A percentile compares a stretch with the other conserved stretches of the same genome.
Conservation (phyloP, 1,140 invertebrate genomes). For the Pissodes strobi region DNA sequence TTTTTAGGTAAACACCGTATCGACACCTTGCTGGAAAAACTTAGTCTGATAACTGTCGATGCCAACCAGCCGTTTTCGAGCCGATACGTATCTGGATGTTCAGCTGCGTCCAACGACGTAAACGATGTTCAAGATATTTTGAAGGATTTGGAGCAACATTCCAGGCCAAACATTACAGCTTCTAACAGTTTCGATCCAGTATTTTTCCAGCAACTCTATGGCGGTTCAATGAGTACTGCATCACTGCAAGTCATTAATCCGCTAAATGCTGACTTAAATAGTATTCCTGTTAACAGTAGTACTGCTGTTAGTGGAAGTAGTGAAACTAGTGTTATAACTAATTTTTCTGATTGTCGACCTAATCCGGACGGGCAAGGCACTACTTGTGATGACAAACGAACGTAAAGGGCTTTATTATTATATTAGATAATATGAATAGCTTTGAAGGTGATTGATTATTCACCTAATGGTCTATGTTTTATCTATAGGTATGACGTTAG, state of each 20-base stretch:
- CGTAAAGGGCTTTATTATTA: neutral
- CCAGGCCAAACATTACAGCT: slow-evolving; percentile 38
- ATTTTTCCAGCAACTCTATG: slow-evolving; percentile 33
- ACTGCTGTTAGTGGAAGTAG: slow-evolving; percentile 12
- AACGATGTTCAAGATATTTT: slow-evolving; percentile 39
- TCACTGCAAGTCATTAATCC: slow-evolving; percentile 6
- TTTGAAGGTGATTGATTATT: neutral
- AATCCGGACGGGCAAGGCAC: slow-evolving; percentile 45
- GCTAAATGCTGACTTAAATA: neutral
- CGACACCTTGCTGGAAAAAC: slow-evolving; percentile 49
- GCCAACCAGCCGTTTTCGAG: slow-evolving; percentile 29
- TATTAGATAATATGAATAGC: neutral
- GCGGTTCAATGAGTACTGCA: slow-evolving; percentile 7
- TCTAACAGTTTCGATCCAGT: slow-evolving; percentile 23
- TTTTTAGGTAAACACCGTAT: slow-evolving; percentile 44
- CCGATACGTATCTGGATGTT: slow-evolving; percentile 50
- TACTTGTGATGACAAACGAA: slow-evolving; percentile 22
- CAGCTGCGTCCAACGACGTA: slow-evolving; percentile 16
- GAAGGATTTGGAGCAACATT: slow-evolving; percentile 37
- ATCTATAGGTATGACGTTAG: too few relatives aligned
- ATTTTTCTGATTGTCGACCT: slow-evolving; percentile 41
- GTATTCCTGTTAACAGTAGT: neutral
- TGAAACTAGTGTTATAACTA: slow-evolving; percentile 41
- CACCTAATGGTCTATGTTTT: too few relatives aligned
- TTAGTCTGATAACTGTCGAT: slow-evolving; percentile 42